phyloP scores from a whole-genome alignment of 2,888 invertebrate species.

The Leptopilina drosophilae region DNA sequence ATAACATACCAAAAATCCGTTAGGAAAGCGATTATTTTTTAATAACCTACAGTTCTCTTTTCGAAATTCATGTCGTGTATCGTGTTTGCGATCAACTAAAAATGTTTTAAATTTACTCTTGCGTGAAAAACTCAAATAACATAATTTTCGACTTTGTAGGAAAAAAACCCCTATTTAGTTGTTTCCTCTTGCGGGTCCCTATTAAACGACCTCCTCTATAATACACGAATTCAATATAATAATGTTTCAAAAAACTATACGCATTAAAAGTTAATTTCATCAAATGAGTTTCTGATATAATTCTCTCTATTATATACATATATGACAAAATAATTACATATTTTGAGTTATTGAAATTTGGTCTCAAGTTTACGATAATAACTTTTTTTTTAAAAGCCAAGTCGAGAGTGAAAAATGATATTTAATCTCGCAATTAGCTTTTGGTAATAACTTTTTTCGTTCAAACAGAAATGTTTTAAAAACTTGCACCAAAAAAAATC shows the following conservation, averaged over 20 bases:
- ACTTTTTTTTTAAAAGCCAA: too few relatives aligned
- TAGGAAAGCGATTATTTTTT: too few relatives aligned
- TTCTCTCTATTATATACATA: not conserved
- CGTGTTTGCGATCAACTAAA: not conserved
- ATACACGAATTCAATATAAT: conserved; percentile 6
- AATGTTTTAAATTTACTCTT: not conserved
- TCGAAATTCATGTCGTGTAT: not conserved
- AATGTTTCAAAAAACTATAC: not conserved
- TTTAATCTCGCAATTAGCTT: too few relatives aligned
- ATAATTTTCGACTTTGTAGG: conserved; percentile 8
- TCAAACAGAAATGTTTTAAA: too few relatives aligned
- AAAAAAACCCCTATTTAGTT: conserved; percentile 11
- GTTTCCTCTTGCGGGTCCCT: conserved; percentile 12
- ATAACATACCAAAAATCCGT: too few relatives aligned
- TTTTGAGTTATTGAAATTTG: not conserved
- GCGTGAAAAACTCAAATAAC: conserved; percentile 29
- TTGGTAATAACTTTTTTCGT: too few relatives aligned
- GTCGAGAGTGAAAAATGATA: too few relatives aligned
- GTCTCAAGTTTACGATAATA: too few relatives aligned
- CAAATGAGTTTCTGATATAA: not conserved
- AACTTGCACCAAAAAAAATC: too few relatives aligned
- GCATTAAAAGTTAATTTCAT: conserved; percentile 2
- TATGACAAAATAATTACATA: not conserved
- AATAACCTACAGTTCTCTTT: too few relatives aligned
- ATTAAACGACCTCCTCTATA: not conserved